A percentile compares a stretch with the other conserved stretches of the same genome.
Evolutionary conservation across 2,888 invertebrate genomes (phyloP).

Genomic region (Myopa testacea): DNA sequence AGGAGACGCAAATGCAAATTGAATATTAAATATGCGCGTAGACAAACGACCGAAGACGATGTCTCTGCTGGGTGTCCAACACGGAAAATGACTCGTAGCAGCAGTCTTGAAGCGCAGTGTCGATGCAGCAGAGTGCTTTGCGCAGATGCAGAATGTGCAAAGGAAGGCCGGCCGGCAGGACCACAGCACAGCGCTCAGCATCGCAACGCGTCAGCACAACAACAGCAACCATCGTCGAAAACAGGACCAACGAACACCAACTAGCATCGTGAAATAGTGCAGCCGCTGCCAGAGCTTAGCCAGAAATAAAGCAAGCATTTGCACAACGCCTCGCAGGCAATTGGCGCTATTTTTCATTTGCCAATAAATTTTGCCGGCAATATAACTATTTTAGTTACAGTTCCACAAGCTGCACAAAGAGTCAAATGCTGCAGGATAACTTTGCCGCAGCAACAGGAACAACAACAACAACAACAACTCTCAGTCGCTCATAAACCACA

Average conservation of each 20-base stretch:
- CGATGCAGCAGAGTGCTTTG: neutral
- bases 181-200: constrained; percentile 3
- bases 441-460: constrained; percentile 9
- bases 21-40: constrained; percentile 33
- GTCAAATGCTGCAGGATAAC: constrained; percentile 25
- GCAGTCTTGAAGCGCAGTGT: constrained; percentile 26
- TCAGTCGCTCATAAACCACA: no score
- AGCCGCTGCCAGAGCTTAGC: constrained; percentile 42
- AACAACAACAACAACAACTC: neutral
- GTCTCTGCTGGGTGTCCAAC: constrained; percentile 36
- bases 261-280: constrained; percentile 29
- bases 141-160: neutral
- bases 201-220: neutral
- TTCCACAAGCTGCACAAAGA: constrained; percentile 48
- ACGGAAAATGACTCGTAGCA: constrained; percentile 14
- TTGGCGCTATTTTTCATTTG: constrained; percentile 57
- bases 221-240: constrained; percentile 6
- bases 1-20: constrained; percentile 35
- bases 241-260: constrained; percentile 2
- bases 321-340: constrained; percentile 52
- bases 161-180: constrained; percentile 14
- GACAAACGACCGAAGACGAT: constrained; percentile 8
- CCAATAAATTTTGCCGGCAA: constrained; percentile 51
- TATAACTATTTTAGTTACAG: constrained; percentile 55
- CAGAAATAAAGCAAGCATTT: constrained; percentile 43